Percentiles rank a stretch among this genome's conserved stretches.
phyloP scores from a whole-genome alignment of 2,888 invertebrate species.

The Epirrhoe alternata region DNA sequence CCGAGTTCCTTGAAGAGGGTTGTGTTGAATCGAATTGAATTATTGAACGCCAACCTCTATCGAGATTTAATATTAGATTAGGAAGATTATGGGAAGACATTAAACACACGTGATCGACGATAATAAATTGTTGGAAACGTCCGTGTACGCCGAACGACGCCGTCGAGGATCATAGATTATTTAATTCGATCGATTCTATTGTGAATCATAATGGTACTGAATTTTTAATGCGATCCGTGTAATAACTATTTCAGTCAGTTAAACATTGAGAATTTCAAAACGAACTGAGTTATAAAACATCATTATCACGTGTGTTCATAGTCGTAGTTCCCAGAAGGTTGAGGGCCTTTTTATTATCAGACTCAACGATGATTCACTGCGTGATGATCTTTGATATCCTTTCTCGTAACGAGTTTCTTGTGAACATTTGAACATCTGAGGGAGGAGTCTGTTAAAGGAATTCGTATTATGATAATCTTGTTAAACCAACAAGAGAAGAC shows the following conservation, averaged over 20 bases:
- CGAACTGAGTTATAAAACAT: conserved; percentile 37
- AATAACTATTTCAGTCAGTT: conserved; percentile 51
- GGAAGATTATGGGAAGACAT: conserved; percentile 44
- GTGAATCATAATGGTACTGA: conserved; percentile 55
- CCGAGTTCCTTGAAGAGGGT: conserved; percentile 46
- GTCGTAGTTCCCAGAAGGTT: conserved; percentile 71
- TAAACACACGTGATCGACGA: conserved; percentile 40
- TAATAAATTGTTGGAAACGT: conserved; percentile 37
- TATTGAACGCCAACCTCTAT: conserved; percentile 57
- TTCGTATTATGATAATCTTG: conserved; percentile 31
- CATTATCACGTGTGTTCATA: conserved; percentile 50
- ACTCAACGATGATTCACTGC: conserved; percentile 64
- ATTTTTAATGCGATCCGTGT: conserved; percentile 52
- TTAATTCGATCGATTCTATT: conserved; percentile 59
- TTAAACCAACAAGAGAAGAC: conserved; percentile 12
- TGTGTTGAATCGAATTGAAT: conserved; percentile 60
- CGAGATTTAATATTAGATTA: conserved; percentile 60
- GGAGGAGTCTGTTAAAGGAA: conserved; percentile 35
- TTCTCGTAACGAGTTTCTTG: conserved; percentile 62
- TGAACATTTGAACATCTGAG: conserved; percentile 39
- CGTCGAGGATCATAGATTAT: conserved; percentile 52
- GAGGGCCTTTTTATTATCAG: conserved; percentile 60
- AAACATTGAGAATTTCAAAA: conserved; percentile 34
- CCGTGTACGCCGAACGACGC: conserved; percentile 39
- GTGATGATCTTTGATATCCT: conserved; percentile 74